Conservation (phyloP, 2,113 vertebrate genomes). For the Leptodactylus fuscus region DNA sequence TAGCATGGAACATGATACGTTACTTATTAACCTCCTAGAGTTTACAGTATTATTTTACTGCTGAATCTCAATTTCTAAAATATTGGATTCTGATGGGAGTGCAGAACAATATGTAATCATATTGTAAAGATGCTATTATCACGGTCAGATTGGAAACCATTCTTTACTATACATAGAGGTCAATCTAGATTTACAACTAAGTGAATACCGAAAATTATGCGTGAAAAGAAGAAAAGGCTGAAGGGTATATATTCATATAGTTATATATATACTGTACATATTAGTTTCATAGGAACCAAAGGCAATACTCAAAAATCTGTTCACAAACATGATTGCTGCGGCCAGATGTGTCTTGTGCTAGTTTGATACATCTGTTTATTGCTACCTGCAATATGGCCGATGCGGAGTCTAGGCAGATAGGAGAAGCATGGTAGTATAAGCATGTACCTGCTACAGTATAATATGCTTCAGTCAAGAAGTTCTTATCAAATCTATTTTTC, state of each 20-base stretch:
- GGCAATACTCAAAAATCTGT: background rate
- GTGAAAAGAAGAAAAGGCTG: no score
- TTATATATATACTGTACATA: no score
- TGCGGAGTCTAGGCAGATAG: no score
- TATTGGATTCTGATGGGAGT: slow-evolving; percentile 1
- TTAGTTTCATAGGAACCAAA: background rate
- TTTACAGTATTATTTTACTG: slow-evolving; percentile 26
- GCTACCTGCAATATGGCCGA: no score
- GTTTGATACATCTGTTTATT: background rate
- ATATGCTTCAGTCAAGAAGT: no score
- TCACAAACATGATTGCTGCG: background rate
- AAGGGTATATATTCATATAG: no score
- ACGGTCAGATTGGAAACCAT: background rate
- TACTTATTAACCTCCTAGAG: slow-evolving; percentile 1
- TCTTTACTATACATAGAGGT: background rate
- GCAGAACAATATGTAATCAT: slow-evolving; percentile 8
- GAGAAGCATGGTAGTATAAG: no score
- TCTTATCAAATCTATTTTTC: no score
- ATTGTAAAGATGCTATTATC: background rate
- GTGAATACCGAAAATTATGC: background rate
- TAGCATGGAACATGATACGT: background rate
- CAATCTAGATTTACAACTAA: background rate
- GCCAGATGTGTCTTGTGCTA: background rate
- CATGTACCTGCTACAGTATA: no score
- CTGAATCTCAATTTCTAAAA: background rate